Evolutionary conservation across 1,140 invertebrate species (phyloP).

Genomic region (Drosophila tsacasi): DNA sequence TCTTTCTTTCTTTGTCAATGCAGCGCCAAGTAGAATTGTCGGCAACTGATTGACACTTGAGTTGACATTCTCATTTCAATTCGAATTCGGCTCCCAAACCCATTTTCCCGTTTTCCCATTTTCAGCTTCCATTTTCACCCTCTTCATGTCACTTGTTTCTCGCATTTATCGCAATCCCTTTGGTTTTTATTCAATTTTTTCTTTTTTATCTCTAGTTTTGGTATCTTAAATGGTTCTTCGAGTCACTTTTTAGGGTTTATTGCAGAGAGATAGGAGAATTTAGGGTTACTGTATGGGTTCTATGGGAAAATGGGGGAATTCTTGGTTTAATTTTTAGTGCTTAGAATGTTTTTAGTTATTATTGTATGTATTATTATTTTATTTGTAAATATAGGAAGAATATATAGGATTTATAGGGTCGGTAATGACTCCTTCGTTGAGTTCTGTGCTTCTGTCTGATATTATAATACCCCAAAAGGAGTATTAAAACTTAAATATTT

Average conservation of each 20-base stretch:
- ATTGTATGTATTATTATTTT: no score
- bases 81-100: conserved; percentile 5
- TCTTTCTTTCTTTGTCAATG: conserved; percentile 56
- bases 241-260: not conserved
- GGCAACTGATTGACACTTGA: conserved; percentile 73
- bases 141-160: conserved; percentile 12
- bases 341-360: no score
- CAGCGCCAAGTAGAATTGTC: conserved; percentile 47
- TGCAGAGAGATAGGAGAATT: not conserved
- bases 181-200: no score
- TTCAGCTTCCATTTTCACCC: conserved; percentile 4
- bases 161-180: conserved; percentile 10
- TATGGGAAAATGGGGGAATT: not conserved
- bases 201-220: conserved; percentile 3
- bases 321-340: no score
- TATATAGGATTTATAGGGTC: no score
- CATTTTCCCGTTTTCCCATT: not conserved
- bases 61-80: conserved; percentile 60
- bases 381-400: no score
- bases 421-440: no score
- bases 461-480: no score
- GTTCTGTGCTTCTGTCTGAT: no score
- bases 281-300: not conserved
- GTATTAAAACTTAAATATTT: no score
- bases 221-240: conserved; percentile 25